Conservation (phyloP, 1,140 invertebrate genomes). For the Bombyx mandarina region DNA sequence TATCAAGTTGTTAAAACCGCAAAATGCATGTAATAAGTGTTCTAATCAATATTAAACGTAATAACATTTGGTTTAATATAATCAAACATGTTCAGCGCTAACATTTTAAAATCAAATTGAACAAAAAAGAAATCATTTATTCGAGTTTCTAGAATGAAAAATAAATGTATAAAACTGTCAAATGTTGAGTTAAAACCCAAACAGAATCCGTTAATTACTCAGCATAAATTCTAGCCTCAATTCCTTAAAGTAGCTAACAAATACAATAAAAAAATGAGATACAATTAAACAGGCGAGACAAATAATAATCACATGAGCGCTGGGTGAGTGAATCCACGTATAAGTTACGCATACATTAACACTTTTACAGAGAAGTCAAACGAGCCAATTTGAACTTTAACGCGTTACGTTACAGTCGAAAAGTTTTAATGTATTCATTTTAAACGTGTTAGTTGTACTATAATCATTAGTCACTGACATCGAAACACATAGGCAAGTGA, state of each 20-base stretch:
- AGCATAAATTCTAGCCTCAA: too few relatives aligned
- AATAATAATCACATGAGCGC: not conserved
- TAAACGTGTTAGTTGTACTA: constrained; percentile 35
- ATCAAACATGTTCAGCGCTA: too few relatives aligned
- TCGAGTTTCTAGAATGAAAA: too few relatives aligned
- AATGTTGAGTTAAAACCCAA: too few relatives aligned
- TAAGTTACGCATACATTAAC: constrained; percentile 4
- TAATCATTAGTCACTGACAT: constrained; percentile 47
- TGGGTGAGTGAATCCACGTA: constrained; percentile 3
- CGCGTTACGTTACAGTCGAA: too few relatives aligned
- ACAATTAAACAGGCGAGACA: too few relatives aligned
- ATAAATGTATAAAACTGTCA: too few relatives aligned
- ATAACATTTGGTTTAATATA: not conserved
- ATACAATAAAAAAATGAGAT: too few relatives aligned
- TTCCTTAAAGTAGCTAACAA: too few relatives aligned
- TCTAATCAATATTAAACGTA: not conserved
- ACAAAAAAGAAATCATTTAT: too few relatives aligned
- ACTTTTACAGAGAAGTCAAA: not conserved
- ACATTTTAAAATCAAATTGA: too few relatives aligned
- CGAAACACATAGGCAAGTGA: constrained; percentile 37
- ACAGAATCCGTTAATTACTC: too few relatives aligned
- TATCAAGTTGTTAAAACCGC: not conserved
- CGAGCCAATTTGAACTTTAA: not conserved
- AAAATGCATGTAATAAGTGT: constrained; percentile 1
- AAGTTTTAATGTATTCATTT: not conserved